Percentiles rank a stretch among this genome's conserved stretches.
phyloP scores from a whole-genome alignment of 2,113 vertebrate genomes.

The Pygoscelis antarcticus region DNA sequence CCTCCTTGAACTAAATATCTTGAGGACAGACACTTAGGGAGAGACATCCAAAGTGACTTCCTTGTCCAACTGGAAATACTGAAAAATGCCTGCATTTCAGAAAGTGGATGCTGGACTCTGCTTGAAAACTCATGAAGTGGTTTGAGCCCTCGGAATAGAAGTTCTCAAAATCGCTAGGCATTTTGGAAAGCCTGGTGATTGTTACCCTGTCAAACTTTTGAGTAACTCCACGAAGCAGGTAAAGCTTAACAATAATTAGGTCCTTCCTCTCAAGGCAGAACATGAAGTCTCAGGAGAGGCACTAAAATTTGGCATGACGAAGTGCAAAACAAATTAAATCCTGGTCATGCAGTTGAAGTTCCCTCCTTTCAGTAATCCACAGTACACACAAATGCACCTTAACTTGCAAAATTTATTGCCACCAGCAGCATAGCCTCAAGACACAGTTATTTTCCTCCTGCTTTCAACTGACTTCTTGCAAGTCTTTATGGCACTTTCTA shows the following conservation, averaged over 20 bases:
- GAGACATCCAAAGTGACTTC: neutral
- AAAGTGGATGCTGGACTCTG: neutral
- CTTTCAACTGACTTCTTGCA: neutral
- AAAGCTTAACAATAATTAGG: constrained; percentile 14
- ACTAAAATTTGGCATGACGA: neutral
- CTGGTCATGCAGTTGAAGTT: neutral
- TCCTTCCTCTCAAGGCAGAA: neutral
- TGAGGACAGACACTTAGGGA: neutral
- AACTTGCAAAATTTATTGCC: constrained; percentile 21
- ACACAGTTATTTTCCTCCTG: neutral
- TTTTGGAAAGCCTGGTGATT: neutral
- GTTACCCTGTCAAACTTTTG: neutral
- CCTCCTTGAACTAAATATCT: neutral
- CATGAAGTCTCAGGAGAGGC: constrained; percentile 13
- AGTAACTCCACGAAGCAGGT: neutral
- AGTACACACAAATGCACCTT: neutral
- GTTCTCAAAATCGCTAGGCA: neutral
- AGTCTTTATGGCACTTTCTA: neutral
- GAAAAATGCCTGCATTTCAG: neutral
- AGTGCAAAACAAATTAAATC: constrained; percentile 30
- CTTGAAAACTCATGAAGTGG: neutral
- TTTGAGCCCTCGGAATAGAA: neutral
- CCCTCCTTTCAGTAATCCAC: neutral
- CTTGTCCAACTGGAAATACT: neutral
- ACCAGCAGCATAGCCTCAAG: neutral